phyloP scores from a whole-genome alignment of 2,797 vertebrate species.

The Petrocephalus sullivani region DNA sequence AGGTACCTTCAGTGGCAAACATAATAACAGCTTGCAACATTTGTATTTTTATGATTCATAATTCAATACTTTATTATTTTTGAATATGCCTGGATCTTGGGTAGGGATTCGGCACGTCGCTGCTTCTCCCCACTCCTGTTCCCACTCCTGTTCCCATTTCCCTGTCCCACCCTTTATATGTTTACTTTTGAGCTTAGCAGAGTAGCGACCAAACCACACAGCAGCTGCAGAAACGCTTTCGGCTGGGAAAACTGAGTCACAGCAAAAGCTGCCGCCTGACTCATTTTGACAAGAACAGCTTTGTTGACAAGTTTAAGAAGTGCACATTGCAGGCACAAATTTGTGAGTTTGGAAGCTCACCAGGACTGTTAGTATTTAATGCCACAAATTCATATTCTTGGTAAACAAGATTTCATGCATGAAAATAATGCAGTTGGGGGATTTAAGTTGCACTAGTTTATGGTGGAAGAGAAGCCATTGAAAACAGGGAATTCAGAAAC shows the following conservation, averaged over 20 bases:
- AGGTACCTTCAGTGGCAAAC: not conserved
- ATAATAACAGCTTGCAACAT: not conserved
- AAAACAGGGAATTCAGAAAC: not conserved
- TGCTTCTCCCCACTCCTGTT: conserved; percentile 51
- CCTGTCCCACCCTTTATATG: not conserved
- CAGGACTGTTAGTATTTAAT: not conserved
- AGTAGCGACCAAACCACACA: not conserved
- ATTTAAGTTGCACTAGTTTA: not conserved
- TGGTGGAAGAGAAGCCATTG: not conserved
- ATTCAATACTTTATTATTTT: not conserved
- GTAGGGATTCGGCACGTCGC: conserved; percentile 41
- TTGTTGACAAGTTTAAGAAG: conserved; percentile 6
- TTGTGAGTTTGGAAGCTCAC: not conserved
- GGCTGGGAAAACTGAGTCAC: not conserved
- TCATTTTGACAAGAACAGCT: conserved; percentile 9
- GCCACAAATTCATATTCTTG: not conserved
- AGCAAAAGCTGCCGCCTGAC: not conserved
- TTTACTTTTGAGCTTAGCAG: not conserved
- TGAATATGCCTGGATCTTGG: conserved; percentile 80
- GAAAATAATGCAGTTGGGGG: not conserved
- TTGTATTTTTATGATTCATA: not conserved
- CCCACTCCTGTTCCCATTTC: conserved; percentile 55
- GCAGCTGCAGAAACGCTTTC: not conserved
- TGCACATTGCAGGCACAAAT: not conserved
- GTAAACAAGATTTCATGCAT: not conserved